Evolutionary conservation across 2,888 invertebrate species (phyloP), one percentile per base, ranked within the genome.

Genomic region (Patella caerulea): DNA sequence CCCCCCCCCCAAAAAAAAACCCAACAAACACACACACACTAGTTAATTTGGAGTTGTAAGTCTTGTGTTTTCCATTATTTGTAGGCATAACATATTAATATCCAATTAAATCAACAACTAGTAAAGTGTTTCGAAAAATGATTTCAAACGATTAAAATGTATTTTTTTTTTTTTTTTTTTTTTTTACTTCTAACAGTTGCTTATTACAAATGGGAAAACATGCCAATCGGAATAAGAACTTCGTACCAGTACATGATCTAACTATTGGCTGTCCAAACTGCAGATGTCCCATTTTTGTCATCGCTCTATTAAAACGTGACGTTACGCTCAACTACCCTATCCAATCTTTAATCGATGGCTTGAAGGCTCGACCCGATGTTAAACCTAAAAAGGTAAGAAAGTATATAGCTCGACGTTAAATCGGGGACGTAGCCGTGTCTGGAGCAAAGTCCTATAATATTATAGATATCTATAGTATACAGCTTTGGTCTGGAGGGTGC

Each of bases 261-360:
- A 72, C 55, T 29, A 77, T 77, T 65, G 77, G 77, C 5, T 77
- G 77, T 73, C 77, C 77, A 17, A 77, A 77, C 53, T 77, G 77
- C 17, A 72, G 77, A n/a, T 72, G 77, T 24, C 73, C 73, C 2
- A 73, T 77, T 65, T 77, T 65, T 14, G 71, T 73, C n/a, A 65
- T 55, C 53, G 73, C 73, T 17, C 34, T 77, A n/a, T 45, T 77
- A 45, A n/a, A 73, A 7, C 65, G 70, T 11, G 56, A 69, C n/a
- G 34, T 77, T n/a, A 73, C 77, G 14, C 73, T 72, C n/a, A 77
- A 77, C 53, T 77, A 77, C 54, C 77, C 77, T 17, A 69, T 77
- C 24, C 56, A 59, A 29, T 77, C 77, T 52, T 17, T 77, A 15
- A 45, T 77, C 14, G 77, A 77, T 19, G 72, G 72, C 12, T 65